Base-by-base conservation (phyloP, 2,797 vertebrate species). In the Poeciliopsis infans region DNA sequence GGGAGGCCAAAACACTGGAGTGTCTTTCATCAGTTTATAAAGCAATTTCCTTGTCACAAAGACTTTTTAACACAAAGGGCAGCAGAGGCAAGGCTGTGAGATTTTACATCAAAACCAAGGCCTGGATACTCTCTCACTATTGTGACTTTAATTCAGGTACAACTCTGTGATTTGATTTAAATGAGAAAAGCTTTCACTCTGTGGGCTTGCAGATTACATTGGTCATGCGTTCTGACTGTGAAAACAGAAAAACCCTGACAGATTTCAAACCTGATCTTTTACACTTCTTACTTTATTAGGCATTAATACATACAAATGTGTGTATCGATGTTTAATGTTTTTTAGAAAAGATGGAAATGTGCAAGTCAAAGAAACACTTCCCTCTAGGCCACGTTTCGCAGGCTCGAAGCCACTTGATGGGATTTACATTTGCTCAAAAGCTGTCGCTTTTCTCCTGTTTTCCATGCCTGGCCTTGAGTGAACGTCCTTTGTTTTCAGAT, bases 31-130 rank as follows among this genome's bases (percentile, higher is more conserved):
- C 83, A 88, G 90, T 94, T 93, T 90, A 94, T 92, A 93, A 95
- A 95, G 94, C 93, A 94, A 94, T 95, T 95, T 95, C 83, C 91
- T 88, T n/a, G 75, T 91, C 89, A 94, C 92, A 94, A 95, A 95
- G 93, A 94, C 91, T 94, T 93, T 95, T 95, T 94, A 93, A 94
- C 93, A 91, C 86, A 84, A 83, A 94, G 90, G 93, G 89, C 86
- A 89, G 86, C 78, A 74, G 87, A 91, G 80, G 88, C 94, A 94
- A 95, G 94, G 94, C 86, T 86, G 85, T 83, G 77, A 86, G 87
- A 93, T 93, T 94, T 95, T 87, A 94, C 92, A 94, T 93, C 88
- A 93, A 93, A 91, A 79, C 88, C 93, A 95, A 95, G 94, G 94
- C 89, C 85, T 64, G 47, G 81, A 86, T 90, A 89, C 89, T 90